These are phyloP conservation scores for Xestia c-nigrum DNA, from an alignment of 2,888 invertebrate species.

Conservation along the genomic window DNA sequence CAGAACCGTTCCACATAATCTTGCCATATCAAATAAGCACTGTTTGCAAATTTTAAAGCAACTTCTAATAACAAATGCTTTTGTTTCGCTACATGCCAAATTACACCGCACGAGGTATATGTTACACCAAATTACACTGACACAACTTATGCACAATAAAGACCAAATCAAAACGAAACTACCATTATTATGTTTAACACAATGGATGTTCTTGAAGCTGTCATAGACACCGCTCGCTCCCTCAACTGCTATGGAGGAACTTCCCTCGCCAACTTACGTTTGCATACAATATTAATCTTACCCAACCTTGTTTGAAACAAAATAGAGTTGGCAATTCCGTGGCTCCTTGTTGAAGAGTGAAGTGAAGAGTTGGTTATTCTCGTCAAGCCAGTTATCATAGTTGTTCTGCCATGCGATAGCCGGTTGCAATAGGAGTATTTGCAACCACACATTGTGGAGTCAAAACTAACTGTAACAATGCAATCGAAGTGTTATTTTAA, in stretches of 20 bases:
- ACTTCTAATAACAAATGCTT: background rate
- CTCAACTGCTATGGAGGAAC: constrained; percentile 42
- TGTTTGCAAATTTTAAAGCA: background rate
- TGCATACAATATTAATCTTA: background rate
- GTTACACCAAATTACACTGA: constrained; percentile 11
- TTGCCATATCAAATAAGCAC: background rate
- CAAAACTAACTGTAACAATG: constrained; percentile 42
- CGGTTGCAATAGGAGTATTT: constrained; percentile 63
- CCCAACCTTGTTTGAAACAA: constrained; percentile 2
- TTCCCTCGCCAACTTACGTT: constrained; percentile 27
- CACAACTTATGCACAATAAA: constrained; percentile 39
- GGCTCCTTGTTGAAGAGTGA: background rate
- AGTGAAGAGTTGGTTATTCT: constrained; percentile 32
- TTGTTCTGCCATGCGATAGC: constrained; percentile 67
- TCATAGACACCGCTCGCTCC: constrained; percentile 57
- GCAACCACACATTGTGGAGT: constrained; percentile 42
- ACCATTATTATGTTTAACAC: constrained; percentile 49
- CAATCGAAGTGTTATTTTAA: constrained; percentile 38
- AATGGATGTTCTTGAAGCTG: constrained; percentile 60
- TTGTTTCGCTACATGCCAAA: constrained; percentile 13
- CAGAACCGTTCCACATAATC: constrained; percentile 23
- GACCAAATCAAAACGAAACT: constrained; percentile 49
- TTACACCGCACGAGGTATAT: background rate
- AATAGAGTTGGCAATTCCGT: constrained; percentile 31
- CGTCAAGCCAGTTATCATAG: constrained; percentile 65